Conservation (phyloP, 2,113 vertebrate species). For the pig (Sus scrofa) region DNA sequence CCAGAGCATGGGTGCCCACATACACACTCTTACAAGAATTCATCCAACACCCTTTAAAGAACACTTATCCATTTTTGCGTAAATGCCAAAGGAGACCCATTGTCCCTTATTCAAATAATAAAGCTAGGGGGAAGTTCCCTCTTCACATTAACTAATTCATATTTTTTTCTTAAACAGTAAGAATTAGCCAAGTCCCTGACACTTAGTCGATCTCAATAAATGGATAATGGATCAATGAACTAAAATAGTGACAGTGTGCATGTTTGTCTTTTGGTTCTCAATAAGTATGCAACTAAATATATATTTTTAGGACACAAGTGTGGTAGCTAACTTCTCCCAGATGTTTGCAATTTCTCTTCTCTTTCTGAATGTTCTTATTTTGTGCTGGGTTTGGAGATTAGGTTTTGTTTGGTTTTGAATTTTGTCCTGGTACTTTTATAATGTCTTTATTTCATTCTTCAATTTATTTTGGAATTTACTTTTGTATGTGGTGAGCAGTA, state of each 20-base stretch:
- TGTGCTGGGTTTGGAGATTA: not conserved
- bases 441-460: not conserved
- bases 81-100: not conserved
- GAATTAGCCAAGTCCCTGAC: not conserved
- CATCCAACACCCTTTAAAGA: not conserved
- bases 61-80: not conserved
- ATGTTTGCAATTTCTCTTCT: not conserved
- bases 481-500: not conserved
- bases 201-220: not conserved
- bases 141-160: not conserved
- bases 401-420: not conserved
- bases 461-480: slow-evolving; percentile 39
- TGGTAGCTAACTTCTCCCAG: not conserved
- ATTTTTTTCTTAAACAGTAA: not conserved
- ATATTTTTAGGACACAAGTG: not conserved
- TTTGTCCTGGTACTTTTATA: slow-evolving; percentile 1
- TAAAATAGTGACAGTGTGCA: not conserved
- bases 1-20: not conserved
- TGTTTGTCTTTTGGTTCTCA: slow-evolving; percentile 7
- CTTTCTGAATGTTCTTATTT: not conserved
- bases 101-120: slow-evolving; percentile 15
- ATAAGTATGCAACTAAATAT: not conserved
- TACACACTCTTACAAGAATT: not conserved
- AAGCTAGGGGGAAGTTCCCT: not conserved
- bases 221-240: not conserved